Percentiles rank a stretch among this genome's conserved stretches.
Conservation (phyloP, 2,888 invertebrate species). For the Eristalis intricaria region DNA sequence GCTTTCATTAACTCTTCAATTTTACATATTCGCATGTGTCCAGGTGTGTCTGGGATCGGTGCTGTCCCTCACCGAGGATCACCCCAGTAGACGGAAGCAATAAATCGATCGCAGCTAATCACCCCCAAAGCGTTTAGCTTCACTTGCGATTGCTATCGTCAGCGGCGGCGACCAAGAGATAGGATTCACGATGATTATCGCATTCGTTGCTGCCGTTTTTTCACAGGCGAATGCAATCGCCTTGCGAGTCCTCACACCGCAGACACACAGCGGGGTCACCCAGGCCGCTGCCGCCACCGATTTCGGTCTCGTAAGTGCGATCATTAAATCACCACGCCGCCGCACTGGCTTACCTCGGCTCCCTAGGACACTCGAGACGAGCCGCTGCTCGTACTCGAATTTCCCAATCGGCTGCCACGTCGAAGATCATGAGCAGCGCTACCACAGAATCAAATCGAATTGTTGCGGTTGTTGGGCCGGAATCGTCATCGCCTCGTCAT, state of each 20-base stretch:
- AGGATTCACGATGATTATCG: conserved; percentile 51
- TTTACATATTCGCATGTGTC: conserved; percentile 6
- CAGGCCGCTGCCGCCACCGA: conserved; percentile 23
- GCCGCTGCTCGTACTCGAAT: conserved; percentile 16
- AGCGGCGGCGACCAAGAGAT: neutral
- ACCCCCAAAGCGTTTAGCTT: conserved; percentile 45
- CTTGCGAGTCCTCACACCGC: conserved; percentile 18
- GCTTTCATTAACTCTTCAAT: conserved; percentile 16
- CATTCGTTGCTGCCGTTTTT: conserved; percentile 40
- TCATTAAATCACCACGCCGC: conserved; percentile 61
- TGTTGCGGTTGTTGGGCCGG: conserved; percentile 55
- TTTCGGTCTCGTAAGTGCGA: conserved; percentile 50
- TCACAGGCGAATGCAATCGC: conserved; percentile 45
- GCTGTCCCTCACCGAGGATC: neutral
- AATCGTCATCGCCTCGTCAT: conserved; percentile 21
- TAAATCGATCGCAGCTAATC: conserved; percentile 60
- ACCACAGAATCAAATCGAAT: conserved; percentile 66
- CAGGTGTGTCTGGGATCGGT: neutral
- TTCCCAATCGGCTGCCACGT: conserved; percentile 59
- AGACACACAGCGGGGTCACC: conserved; percentile 41
- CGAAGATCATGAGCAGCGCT: conserved; percentile 64
- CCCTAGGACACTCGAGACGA: conserved; percentile 48
- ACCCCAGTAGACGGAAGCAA: conserved; percentile 43
- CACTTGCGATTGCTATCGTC: conserved; percentile 51
- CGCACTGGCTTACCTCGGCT: neutral